A percentile compares a stretch with the other conserved stretches of the same genome.
phyloP scores from a whole-genome alignment of 2,888 invertebrate genomes.

The Pandemis corylana region DNA sequence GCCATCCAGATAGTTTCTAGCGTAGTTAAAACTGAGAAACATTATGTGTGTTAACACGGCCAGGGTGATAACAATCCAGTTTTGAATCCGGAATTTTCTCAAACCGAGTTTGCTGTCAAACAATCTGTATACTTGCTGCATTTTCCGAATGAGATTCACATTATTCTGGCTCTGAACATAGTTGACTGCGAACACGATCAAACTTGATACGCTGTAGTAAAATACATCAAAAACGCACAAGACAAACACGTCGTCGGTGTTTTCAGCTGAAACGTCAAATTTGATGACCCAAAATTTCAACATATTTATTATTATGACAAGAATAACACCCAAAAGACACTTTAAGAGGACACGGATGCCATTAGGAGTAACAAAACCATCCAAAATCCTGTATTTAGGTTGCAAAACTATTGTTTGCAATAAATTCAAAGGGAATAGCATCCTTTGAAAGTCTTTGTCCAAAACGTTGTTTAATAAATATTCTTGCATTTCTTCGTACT shows the following conservation, averaged over 20 bases:
- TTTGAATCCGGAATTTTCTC: not conserved
- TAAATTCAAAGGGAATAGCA: conserved; percentile 2
- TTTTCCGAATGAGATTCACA: conserved; percentile 7
- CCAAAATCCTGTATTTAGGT: not conserved
- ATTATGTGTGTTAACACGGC: not conserved
- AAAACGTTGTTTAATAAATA: not conserved
- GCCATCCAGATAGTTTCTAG: not conserved
- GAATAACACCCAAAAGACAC: not conserved
- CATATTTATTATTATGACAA: not conserved
- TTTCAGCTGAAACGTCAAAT: not conserved
- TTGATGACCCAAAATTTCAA: not conserved
- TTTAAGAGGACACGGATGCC: not conserved
- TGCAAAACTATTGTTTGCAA: not conserved
- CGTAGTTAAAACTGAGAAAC: not conserved
- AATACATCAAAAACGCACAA: not conserved
- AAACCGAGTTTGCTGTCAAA: not conserved
- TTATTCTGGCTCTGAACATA: not conserved
- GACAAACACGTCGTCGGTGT: not conserved
- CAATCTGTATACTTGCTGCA: conserved; percentile 5
- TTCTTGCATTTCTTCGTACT: not conserved
- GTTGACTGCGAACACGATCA: not conserved
- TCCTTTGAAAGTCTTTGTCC: conserved; percentile 3
- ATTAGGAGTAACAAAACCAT: not conserved
- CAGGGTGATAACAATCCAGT: not conserved
- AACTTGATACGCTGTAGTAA: not conserved